A percentile compares a stretch with the other conserved stretches of the same genome.
Conservation (phyloP, 2,888 invertebrate genomes). For the Osmoderma eremita region DNA sequence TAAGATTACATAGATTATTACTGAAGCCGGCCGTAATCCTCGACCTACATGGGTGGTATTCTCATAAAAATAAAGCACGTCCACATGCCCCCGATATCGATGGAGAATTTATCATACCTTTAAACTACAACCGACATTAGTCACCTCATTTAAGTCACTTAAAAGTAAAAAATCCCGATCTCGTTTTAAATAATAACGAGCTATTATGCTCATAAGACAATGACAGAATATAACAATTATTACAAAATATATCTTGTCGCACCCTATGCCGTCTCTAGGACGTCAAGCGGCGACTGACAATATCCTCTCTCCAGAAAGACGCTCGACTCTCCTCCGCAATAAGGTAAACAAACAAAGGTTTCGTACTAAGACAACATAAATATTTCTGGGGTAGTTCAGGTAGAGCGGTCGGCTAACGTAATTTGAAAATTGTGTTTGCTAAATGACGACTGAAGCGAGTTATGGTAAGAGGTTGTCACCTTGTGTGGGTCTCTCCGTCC, state of each 20-base stretch:
- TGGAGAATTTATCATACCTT: background rate
- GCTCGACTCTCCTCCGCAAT: slow-evolving; percentile 13
- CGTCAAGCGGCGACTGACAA: slow-evolving; percentile 28
- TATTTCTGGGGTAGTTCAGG: slow-evolving; percentile 21
- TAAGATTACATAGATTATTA: slow-evolving; percentile 36
- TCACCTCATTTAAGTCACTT: too few species aligned
- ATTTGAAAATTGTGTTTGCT: slow-evolving; percentile 37
- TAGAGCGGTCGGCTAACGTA: slow-evolving; percentile 13
- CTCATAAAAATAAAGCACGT: slow-evolving; percentile 26
- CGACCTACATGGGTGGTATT: slow-evolving; percentile 31
- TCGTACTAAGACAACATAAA: slow-evolving; percentile 37
- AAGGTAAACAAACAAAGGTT: slow-evolving; percentile 37
- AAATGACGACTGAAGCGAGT: slow-evolving; percentile 31
- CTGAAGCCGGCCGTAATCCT: slow-evolving; percentile 7
- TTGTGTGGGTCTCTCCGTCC: slow-evolving; percentile 11
- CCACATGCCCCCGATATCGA: background rate
- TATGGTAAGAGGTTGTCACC: slow-evolving; percentile 30
- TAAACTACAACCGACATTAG: too few species aligned
- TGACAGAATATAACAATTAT: slow-evolving; percentile 30
- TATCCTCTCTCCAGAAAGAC: slow-evolving; percentile 9
- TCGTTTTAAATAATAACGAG: too few species aligned
- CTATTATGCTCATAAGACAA: slow-evolving; percentile 14
- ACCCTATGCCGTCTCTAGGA: slow-evolving; percentile 15
- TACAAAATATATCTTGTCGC: slow-evolving; percentile 26
- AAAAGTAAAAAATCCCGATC: too few species aligned